Evolutionary conservation across 2,113 vertebrate species (phyloP).

Genomic region (Callipepla californica): DNA sequence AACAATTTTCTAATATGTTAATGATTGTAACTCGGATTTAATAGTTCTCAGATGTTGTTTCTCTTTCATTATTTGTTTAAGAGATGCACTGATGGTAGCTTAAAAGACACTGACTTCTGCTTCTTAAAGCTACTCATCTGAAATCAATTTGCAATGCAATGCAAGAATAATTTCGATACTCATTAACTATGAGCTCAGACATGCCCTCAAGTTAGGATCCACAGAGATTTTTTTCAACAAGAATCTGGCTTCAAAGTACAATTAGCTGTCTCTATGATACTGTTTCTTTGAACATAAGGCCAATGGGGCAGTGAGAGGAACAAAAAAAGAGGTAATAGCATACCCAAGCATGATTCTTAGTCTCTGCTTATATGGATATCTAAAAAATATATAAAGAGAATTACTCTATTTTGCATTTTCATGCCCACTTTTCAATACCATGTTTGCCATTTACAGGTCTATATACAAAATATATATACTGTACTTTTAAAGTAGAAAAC

Average conservation of each 20-base stretch:
- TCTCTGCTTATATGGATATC: not conserved
- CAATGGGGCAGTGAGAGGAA: not conserved
- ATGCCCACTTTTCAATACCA: not conserved
- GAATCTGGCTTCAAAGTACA: not conserved
- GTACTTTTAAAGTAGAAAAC: not conserved
- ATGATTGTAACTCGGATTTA: not conserved
- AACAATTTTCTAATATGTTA: not conserved
- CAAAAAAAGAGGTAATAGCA: not conserved
- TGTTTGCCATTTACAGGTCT: not conserved
- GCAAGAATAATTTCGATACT: not conserved
- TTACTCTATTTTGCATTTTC: not conserved
- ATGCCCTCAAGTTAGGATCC: not conserved
- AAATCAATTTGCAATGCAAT: conserved; percentile 2
- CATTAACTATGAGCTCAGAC: not conserved
- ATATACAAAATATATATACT: not conserved
- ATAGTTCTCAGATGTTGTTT: not conserved
- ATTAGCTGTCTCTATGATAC: not conserved
- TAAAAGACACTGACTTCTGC: not conserved
- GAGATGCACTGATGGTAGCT: not conserved
- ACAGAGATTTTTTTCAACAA: not conserved
- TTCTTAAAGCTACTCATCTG: not conserved
- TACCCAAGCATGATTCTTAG: not conserved
- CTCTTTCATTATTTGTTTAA: not conserved
- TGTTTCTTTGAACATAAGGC: not conserved
- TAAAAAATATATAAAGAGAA: not conserved